Evolutionary conservation across 2,888 invertebrate species (phyloP).

Genomic region (Hecatera dysodea): DNA sequence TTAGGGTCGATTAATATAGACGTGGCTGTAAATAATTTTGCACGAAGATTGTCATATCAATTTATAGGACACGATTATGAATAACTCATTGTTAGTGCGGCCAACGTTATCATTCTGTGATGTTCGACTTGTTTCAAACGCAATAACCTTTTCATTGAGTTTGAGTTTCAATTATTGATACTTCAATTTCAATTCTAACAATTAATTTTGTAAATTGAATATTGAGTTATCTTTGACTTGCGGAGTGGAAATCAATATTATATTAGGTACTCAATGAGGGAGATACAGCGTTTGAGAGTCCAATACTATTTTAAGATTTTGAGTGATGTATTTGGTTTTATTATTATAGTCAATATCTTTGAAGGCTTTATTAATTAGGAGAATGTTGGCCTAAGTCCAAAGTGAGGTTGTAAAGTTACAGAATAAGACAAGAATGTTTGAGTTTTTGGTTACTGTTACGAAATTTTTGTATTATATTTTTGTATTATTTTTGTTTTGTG

Average conservation of each 20-base stretch:
- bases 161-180: constrained; percentile 39
- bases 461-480: constrained; percentile 15
- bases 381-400: constrained; percentile 35
- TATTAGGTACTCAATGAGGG: constrained; percentile 12
- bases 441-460: constrained; percentile 7
- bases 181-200: constrained; percentile 10
- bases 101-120: constrained; percentile 26
- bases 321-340: constrained; percentile 38
- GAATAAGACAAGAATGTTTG: constrained; percentile 22
- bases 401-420: constrained; percentile 35
- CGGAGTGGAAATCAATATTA: constrained; percentile 48
- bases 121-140: constrained; percentile 27
- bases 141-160: constrained; percentile 19
- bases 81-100: constrained; percentile 56
- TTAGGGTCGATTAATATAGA: constrained; percentile 61
- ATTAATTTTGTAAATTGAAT: constrained; percentile 49
- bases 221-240: constrained; percentile 35
- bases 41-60: constrained; percentile 84
- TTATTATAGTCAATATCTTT: constrained; percentile 25
- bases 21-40: constrained; percentile 83
- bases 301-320: constrained; percentile 5
- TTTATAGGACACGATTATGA: constrained; percentile 70
- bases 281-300: constrained; percentile 24
- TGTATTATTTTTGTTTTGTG: too few species aligned
- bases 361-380: constrained; percentile 39